Conservation (phyloP, 2,797 vertebrate genomes). For the Leptoclinus maculatus region DNA sequence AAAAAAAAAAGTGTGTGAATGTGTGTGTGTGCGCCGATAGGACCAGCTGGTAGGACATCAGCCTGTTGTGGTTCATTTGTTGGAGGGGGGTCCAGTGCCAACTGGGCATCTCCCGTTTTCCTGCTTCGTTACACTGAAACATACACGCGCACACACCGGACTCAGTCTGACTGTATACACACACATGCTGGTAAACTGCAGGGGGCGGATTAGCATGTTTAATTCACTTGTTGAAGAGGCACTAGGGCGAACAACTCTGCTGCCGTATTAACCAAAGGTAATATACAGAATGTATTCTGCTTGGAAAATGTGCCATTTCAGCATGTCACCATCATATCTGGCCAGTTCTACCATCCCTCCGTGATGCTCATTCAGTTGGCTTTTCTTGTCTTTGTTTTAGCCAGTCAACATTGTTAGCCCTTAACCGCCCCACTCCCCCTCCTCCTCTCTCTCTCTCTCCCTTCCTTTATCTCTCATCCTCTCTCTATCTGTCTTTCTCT, state of each 20-base stretch:
- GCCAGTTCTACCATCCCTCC: slow-evolving; percentile 44
- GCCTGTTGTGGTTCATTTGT: slow-evolving; percentile 53
- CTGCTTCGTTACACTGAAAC: slow-evolving; percentile 40
- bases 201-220: slow-evolving; percentile 71
- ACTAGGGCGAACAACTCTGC: slow-evolving; percentile 29
- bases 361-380: slow-evolving; percentile 54
- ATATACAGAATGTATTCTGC: slow-evolving; percentile 20
- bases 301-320: slow-evolving; percentile 48
- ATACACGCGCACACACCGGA: slow-evolving; percentile 8
- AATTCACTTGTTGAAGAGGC: slow-evolving; percentile 70
- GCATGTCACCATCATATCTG: slow-evolving; percentile 32
- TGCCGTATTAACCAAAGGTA: slow-evolving; percentile 49
- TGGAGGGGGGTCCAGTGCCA: slow-evolving; percentile 41
- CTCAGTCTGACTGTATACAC: slow-evolving; percentile 42
- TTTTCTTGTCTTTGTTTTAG: slow-evolving; percentile 59
- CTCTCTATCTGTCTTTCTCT: slow-evolving; percentile 22
- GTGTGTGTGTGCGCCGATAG: slow-evolving; percentile 20
- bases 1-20: not conserved
- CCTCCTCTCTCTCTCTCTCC: not conserved
- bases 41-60: slow-evolving; percentile 60
- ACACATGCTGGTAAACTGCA: slow-evolving; percentile 60
- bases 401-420: slow-evolving; percentile 36
- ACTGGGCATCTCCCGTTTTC: slow-evolving; percentile 35
- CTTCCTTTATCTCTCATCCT: not conserved
- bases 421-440: not conserved